Percentiles rank a stretch among this genome's conserved stretches.
phyloP scores from a whole-genome alignment of 2,888 invertebrate species.

The Mayetiola destructor region DNA sequence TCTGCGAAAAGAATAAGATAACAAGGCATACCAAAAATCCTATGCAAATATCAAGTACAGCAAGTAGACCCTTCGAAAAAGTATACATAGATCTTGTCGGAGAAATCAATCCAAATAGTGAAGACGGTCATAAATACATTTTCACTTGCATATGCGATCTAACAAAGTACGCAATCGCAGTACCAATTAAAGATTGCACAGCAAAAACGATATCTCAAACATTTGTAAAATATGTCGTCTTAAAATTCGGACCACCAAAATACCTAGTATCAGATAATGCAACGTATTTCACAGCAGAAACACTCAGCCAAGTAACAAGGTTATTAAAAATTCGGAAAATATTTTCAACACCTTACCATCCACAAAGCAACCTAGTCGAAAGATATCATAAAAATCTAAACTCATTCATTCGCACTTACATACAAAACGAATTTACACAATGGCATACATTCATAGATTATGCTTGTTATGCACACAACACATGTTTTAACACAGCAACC shows the following conservation, averaged over 20 bases:
- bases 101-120: background rate
- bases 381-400: background rate
- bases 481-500: background rate
- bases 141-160: slow-evolving; percentile 3
- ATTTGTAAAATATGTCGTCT: background rate
- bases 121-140: slow-evolving; percentile 6
- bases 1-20: slow-evolving; percentile 2
- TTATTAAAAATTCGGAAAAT: background rate
- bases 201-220: background rate
- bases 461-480: background rate
- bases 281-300: background rate
- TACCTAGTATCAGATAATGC: background rate
- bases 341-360: background rate
- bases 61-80: slow-evolving; percentile 14
- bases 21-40: background rate
- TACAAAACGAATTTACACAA: background rate
- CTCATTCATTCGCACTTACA: background rate
- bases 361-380: background rate
- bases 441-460: background rate
- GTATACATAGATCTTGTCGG: slow-evolving; percentile 15
- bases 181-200: background rate
- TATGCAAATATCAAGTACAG: slow-evolving; percentile 11
- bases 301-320: background rate
- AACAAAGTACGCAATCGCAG: background rate
- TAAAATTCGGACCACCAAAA: background rate